Base-by-base conservation (phyloP, 1,140 invertebrate species). In the Agraylea sexmaculata region DNA sequence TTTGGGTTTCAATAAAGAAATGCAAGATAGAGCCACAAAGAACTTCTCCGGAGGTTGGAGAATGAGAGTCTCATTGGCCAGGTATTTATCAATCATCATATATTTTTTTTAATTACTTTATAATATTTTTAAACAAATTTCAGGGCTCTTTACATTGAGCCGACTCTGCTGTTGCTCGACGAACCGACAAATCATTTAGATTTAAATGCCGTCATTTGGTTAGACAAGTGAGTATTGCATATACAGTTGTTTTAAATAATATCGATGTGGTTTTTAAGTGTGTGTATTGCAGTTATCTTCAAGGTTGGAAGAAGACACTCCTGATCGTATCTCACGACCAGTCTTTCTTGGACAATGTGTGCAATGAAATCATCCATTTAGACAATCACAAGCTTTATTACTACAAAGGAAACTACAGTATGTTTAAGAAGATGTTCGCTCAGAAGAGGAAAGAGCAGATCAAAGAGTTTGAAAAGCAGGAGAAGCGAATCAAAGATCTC, bases 401-500 rank as follows among this genome's bases (percentile, higher is more conserved):
- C 60, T 99, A 99, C 58, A 89, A 93, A 62, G 95, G 95, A 47
- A 99, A 99, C 66, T 99, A 96, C 58, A 89, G 83, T 18, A 90
- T 90, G 80, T 99, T 99, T 59, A 98, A 97, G 64, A 98, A 98
- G 65, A 99, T 99, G 94, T 84, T 87, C 58, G 78, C 82, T 1
- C 94, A 99, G 57, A 98, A 98, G 57, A 71, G 84, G 7, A 90
- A 88, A 54, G 93, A 99, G 62, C 81, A 86, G 70, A 68, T 86
- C n/a, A 98, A 98, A 59, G 91, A 95, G 47, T 99, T 88, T 60
- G 95, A 99, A 57, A 96, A 97, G 57, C 95, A 99, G 60, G 92
- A 98, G 57, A 98, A 96, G 62, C 71, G 80, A 31, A 58, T 99
- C 1, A 91, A 89, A 52, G 91, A 95, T 41, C 54, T 98, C 59